Evolutionary conservation across 2,113 vertebrate genomes (phyloP), one percentile per base, ranked within the genome.

Genomic region (Proteles cristata): DNA sequence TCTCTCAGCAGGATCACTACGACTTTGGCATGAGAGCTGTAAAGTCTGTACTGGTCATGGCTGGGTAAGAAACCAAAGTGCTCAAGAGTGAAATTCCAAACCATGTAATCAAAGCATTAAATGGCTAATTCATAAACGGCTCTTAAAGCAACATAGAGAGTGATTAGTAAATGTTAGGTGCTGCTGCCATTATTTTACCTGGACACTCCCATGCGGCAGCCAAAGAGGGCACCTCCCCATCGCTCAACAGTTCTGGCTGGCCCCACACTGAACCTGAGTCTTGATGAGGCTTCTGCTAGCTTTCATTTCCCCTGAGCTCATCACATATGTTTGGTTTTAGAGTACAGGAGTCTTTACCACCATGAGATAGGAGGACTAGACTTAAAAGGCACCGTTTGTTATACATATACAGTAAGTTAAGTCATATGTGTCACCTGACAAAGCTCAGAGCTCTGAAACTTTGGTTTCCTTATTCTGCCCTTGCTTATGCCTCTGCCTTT

Each of bases 1-100:
- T 99, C 11, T 99, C 99, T 55, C 99, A 99, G 94, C 99, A 99
- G 97, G 99, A 99, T 97, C 99, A 99, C 98, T 99, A 99, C 7
- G 99, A 99, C 98, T 99, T 99, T 88, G 99, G 99, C 97, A 99
- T 99, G 99, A 99, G 99, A 98, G 99, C 99, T 2, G 99, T 99
- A 79, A 99, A 99, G 97, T 99, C 99, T 43, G 99, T 99, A 6
- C 99, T 99, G 93, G 99, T 99, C 97, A 99, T 99, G 99, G 99
- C 99, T 11, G 99, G 99, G 99, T 99, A 97, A 98, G 99, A 94
- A 97, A 48, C 81, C n/a, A 73, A 58, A 83, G 28, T 10, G 74
- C 68, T 26, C 58, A 89, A 53, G 31, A 74, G 31, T 7, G 31
- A 88, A 66, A 76, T 17, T 61, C 76, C 39, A 69, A 33, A 65